Conservation (phyloP, 2,888 invertebrate genomes). For the Bedellia somnulentella region DNA sequence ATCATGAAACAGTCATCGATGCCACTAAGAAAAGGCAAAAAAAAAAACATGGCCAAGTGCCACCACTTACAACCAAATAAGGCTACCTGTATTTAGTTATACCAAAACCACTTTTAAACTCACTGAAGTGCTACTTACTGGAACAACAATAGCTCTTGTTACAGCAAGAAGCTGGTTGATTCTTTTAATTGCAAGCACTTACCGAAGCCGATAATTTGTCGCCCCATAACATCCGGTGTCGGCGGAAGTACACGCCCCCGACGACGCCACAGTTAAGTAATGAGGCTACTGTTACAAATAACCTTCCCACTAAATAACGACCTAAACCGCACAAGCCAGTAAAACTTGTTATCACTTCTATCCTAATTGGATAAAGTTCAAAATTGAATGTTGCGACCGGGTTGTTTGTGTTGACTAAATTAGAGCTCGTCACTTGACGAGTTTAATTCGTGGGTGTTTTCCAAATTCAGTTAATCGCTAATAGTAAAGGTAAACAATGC, state of each 20-base stretch:
- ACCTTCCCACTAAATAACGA: constrained; percentile 2
- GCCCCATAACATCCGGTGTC: constrained; percentile 43
- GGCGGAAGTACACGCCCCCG: constrained; percentile 47
- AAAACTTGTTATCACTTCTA: background rate
- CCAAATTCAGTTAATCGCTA: constrained; percentile 1
- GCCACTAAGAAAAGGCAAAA: too few species aligned
- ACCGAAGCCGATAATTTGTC: constrained; percentile 34
- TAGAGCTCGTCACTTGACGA: constrained; percentile 7
- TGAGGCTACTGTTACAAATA: constrained; percentile 40
- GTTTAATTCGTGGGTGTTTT: constrained; percentile 7
- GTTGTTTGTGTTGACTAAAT: constrained; percentile 2
- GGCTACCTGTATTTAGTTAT: too few species aligned
- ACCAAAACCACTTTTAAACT: too few species aligned
- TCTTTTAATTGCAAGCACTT: too few species aligned
- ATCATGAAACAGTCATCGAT: too few species aligned
- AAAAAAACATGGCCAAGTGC: too few species aligned
- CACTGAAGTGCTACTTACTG: too few species aligned
- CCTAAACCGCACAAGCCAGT: background rate
- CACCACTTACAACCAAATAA: too few species aligned
- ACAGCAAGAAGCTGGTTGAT: too few species aligned
- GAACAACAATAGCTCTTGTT: too few species aligned
- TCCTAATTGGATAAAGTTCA: background rate
- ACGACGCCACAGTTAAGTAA: constrained; percentile 43
- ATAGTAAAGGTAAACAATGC: constrained; percentile 2
- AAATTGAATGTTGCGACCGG: background rate